Evolutionary conservation across 2,113 vertebrate species (phyloP).

Genomic region (Thermophis baileyi): DNA sequence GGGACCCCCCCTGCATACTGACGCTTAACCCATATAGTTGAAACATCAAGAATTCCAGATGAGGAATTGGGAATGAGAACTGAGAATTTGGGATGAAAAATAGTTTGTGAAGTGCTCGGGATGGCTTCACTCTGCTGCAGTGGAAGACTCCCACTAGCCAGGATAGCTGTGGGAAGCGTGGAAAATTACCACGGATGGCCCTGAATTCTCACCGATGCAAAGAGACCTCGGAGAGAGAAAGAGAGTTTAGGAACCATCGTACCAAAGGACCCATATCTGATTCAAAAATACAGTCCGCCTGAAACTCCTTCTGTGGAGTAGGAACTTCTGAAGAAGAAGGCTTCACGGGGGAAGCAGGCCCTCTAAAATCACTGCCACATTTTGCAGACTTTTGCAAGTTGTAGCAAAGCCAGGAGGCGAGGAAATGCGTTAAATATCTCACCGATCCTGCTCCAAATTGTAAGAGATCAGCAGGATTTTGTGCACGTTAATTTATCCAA

Average conservation of each 20-base stretch:
- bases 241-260: background rate
- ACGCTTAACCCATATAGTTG: background rate
- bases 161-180: background rate
- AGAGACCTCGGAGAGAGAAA: background rate
- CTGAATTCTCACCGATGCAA: background rate
- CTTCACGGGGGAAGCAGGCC: background rate
- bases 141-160: background rate
- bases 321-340: background rate
- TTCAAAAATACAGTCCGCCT: background rate
- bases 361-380: background rate
- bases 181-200: background rate
- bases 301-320: background rate
- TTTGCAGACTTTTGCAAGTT: background rate
- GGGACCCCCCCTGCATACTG: background rate
- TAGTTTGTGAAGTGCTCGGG: background rate
- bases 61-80: background rate
- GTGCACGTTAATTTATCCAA: background rate
- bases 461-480: background rate
- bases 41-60: background rate
- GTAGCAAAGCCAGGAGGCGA: background rate
- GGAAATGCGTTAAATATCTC: background rate
- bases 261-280: background rate
- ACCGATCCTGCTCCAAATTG: background rate
- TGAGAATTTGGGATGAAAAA: background rate
- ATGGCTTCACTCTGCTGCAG: background rate